Evolutionary conservation across 2,113 vertebrate genomes (phyloP).

Genomic region (Donacobius atricapilla): DNA sequence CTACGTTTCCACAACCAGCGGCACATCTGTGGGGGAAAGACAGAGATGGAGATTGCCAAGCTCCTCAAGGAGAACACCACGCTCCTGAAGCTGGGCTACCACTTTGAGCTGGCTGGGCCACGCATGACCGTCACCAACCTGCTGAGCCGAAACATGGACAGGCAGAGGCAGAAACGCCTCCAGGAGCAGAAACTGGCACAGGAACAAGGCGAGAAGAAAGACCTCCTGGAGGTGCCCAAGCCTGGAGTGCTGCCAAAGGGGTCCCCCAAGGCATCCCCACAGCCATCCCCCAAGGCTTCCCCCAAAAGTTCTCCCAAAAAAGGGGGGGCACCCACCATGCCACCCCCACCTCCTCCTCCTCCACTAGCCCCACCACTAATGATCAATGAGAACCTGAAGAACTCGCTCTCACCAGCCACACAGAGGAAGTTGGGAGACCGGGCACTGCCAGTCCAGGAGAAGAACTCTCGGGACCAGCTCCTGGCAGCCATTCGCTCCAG

Average conservation of each 20-base stretch:
- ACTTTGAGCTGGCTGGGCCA: constrained; percentile 93
- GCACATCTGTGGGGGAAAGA: constrained; percentile 95
- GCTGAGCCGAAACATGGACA: constrained; percentile 97
- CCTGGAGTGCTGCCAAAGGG: constrained; percentile 6
- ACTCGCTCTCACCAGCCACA: constrained; percentile 85
- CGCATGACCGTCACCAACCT: constrained; percentile 95
- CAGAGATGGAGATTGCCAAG: constrained; percentile 96
- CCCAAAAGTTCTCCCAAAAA: constrained; percentile 82
- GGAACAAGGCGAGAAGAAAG: constrained; percentile 82
- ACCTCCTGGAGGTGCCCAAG: constrained; percentile 83
- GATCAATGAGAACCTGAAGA: constrained; percentile 81
- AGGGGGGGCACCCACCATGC: constrained; percentile 36
- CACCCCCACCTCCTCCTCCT: constrained; percentile 84
- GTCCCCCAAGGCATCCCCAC: constrained; percentile 77
- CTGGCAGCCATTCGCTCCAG: constrained; percentile 90
- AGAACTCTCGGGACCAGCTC: constrained; percentile 93
- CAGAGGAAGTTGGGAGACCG: constrained; percentile 87
- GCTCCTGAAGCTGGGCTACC: constrained; percentile 93
- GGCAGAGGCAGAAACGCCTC: constrained; percentile 88
- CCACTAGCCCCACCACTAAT: constrained; percentile 82
- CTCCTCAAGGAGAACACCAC: constrained; percentile 94
- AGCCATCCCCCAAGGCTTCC: constrained; percentile 81
- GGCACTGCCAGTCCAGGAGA: constrained; percentile 72
- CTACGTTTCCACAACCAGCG: constrained; percentile 98
- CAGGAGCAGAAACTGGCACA: constrained; percentile 91